Conservation (phyloP, 2,888 invertebrate species). For the Drosophila melanosoma region DNA sequence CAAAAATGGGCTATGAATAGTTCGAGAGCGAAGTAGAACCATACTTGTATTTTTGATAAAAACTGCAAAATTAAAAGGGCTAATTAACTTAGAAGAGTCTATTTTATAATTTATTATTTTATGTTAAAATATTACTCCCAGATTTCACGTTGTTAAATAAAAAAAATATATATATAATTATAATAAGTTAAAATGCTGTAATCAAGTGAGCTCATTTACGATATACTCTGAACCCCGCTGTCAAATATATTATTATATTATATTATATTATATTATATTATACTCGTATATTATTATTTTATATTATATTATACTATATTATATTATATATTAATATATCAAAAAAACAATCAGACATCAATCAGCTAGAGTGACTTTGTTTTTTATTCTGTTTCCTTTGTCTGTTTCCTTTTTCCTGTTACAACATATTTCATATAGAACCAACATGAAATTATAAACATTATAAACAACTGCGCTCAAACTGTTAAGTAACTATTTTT, state of each 20-base stretch:
- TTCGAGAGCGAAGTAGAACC: background rate
- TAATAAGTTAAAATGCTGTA: background rate
- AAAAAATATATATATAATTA: background rate
- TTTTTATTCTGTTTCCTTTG: background rate
- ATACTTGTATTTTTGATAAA: background rate
- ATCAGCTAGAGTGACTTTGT: background rate
- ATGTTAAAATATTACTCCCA: background rate
- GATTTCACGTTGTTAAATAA: background rate
- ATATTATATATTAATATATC: too few species aligned
- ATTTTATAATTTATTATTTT: background rate
- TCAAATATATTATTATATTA: too few species aligned
- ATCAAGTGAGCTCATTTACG: background rate
- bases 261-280: too few species aligned
- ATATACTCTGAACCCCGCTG: background rate
- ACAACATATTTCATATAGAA: background rate
- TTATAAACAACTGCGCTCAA: background rate
- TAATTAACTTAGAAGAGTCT: background rate
- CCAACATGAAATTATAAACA: background rate
- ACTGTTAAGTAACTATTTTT: background rate
- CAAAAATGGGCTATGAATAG: too few species aligned
- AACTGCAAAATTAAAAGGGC: background rate
- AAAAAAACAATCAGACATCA: background rate
- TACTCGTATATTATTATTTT: too few species aligned
- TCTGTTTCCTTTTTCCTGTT: background rate
- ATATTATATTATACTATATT: too few species aligned